phyloP scores from a whole-genome alignment of 2,797 vertebrate species.

The Gallirallus australis region DNA sequence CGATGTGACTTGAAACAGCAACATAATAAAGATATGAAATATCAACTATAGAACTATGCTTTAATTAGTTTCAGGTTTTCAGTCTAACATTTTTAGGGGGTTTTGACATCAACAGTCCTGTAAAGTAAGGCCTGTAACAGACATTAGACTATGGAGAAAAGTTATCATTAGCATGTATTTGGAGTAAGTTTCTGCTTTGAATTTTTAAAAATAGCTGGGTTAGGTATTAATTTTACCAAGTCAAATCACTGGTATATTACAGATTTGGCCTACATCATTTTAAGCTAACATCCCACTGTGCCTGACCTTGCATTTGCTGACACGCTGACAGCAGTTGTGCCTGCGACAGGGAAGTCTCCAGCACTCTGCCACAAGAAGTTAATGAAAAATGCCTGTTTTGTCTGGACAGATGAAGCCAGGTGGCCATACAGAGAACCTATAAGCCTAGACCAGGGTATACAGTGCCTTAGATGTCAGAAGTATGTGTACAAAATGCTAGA shows the following conservation, averaged over 20 bases:
- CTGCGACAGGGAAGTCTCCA: background rate
- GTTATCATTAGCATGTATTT: background rate
- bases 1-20: background rate
- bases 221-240: background rate
- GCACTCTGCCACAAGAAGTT: background rate
- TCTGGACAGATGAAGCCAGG: background rate
- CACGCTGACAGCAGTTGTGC: background rate
- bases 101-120: background rate
- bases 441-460: background rate
- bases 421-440: background rate
- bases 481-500: rapidly evolving
- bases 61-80: background rate
- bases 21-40: background rate
- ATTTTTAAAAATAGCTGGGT: background rate
- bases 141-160: background rate
- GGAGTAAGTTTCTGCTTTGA: background rate
- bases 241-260: background rate
- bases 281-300: background rate
- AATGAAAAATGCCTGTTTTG: background rate
- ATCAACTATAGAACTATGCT: background rate
- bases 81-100: background rate
- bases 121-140: background rate
- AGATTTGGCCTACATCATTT: background rate
- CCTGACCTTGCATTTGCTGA: background rate
- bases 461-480: background rate